Base-by-base conservation (phyloP, 2,888 invertebrate species). In the Callyntrura sp. region DNA sequence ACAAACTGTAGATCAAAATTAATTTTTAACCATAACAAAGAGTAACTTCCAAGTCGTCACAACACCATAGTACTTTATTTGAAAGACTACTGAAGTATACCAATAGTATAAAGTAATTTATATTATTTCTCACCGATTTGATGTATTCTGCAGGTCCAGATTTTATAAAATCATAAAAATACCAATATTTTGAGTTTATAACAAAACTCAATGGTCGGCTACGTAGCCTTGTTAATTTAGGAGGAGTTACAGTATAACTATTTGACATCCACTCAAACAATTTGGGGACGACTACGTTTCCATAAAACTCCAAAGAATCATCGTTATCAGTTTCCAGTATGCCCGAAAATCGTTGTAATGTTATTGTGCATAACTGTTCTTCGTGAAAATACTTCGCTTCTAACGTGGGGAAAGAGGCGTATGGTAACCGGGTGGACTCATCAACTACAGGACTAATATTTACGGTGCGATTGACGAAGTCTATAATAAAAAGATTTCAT, bases 201-300 rank as follows among this genome's bases (percentile, higher is more conserved):
- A 84, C 43, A 25, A 51, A 76, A 51, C 70, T 51, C 23, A 82
- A 12, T 2, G 88, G 88, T 8, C 82, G 57, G 0, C 83, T 65
- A 11, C 88, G 76, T 9, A 76, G 83, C 48, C 88, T 12, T 3
- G 62, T 43, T 5, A 88, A 25, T 43, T 76, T 88, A 23, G 88
- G 88, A 4, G 51, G n/a, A 0, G 76, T 55, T 0, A n/a, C 35
- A 20, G 3, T 55, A 25, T 88, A 88, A 0, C 20, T 43, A 35
- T 88, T 55, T 0, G 83, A 78, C 84, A 88, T 84, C 88, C 88
- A 88, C 23, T 88, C 88, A 55, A 88, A 57, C 23, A 88, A 25
- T 84, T 88, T 88, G 3, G 88, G 83, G 8, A 88, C 23, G 9
- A 88, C 65, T 0, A 48, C 25, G 43, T 8, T 55, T 55, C 48